Evolutionary conservation across 1,140 invertebrate genomes (phyloP).

Genomic region (Rhagoletis zephyria): DNA sequence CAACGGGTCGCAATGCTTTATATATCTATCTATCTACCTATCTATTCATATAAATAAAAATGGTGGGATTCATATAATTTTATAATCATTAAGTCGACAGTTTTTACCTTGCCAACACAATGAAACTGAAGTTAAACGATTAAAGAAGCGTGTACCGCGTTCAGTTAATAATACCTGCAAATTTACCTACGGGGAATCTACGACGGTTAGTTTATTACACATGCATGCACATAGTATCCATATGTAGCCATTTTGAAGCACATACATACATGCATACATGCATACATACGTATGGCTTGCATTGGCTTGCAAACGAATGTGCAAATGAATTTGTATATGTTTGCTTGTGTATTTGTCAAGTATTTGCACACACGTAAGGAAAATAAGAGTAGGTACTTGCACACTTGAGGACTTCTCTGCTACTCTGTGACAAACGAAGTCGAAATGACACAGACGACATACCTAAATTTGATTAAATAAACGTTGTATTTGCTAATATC

Average conservation of each 20-base stretch:
- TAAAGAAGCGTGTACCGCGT: too few relatives aligned
- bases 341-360: not conserved
- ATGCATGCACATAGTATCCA: not conserved
- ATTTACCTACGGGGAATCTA: too few relatives aligned
- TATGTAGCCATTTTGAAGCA: not conserved
- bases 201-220: too few relatives aligned
- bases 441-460: not conserved
- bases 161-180: too few relatives aligned
- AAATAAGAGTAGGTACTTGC: slow-evolving; percentile 4
- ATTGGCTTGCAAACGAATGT: not conserved
- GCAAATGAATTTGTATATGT: too few relatives aligned
- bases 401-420: not conserved
- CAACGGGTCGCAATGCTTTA: too few relatives aligned
- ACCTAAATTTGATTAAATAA: slow-evolving; percentile 50
- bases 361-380: not conserved
- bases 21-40: too few relatives aligned
- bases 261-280: not conserved
- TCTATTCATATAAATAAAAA: too few relatives aligned
- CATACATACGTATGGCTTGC: not conserved
- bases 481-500: slow-evolving; percentile 51
- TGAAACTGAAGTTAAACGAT: too few relatives aligned
- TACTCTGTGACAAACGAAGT: slow-evolving; percentile 23
- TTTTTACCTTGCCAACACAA: too few relatives aligned
- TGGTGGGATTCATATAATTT: too few relatives aligned
- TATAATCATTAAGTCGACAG: too few relatives aligned